Evolutionary conservation across 2,113 vertebrate species (phyloP), one percentile per base, ranked within the genome.

Genomic region (Burhinus bistriatus): DNA sequence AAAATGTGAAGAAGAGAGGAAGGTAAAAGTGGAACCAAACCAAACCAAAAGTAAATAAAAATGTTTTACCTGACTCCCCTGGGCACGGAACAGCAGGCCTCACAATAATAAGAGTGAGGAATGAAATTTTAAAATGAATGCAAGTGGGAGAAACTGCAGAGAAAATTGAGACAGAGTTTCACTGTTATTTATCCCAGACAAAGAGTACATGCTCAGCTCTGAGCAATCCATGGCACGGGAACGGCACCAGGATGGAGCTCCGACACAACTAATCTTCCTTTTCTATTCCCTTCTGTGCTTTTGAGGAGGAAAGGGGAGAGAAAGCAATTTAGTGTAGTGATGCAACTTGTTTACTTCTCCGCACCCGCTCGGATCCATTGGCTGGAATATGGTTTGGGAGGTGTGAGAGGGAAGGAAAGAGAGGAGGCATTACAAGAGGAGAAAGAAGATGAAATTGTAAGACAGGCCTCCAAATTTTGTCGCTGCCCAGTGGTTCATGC

Each of bases 51-150:
- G 89, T 90, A 96, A 96, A 94, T 93, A 96, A 94, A 95, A 97
- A 90, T 85, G 89, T 95, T 97, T 86, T 93, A 92, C 95, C 91
- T 90, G 82, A 51, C 58, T 95, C 93, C 89, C 84, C 40, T 55
- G 87, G 95, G 96, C 93, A 96, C 0, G 0, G 40, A 96, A 93
- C 14, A 18, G 91, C 87, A 87, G 87, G 45, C 29, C 83, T 91
- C n/a, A 5, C 84, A 96, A 76, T 95, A 96, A 95, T 91, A 84
- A 95, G 84, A 94, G 81, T 11, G 70, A 95, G 89, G 93, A 96
- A 97, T 95, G 89, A 95, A 95, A 95, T 95, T 93, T 95, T 97
- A 87, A 95, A 97, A 95, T 91, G 87, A 97, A 97, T 85, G 92
- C 94, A 95, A 95, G 93, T 79, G 96, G 89, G 95, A 97, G 84